Evolutionary conservation across 2,888 invertebrate genomes (phyloP).

Genomic region (Pilophorus perplexus): DNA sequence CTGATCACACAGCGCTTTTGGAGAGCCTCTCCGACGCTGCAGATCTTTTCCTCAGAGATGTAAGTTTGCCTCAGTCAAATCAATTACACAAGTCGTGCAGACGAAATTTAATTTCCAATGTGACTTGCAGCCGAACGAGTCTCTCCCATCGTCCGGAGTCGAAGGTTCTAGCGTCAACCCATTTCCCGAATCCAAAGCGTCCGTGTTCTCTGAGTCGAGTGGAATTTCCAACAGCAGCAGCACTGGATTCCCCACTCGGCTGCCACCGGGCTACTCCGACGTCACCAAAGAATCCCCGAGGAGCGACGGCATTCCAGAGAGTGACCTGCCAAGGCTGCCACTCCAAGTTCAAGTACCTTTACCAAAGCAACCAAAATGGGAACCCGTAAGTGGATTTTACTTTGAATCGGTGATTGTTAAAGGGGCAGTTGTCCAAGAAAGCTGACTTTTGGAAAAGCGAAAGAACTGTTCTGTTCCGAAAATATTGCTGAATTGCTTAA

Average conservation of each 20-base stretch:
- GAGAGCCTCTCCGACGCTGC: slow-evolving; percentile 77
- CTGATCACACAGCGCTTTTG: slow-evolving; percentile 66
- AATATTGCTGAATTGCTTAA: too few species aligned
- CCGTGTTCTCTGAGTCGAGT: slow-evolving; percentile 30
- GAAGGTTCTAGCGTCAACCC: slow-evolving; percentile 69
- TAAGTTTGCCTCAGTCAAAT: slow-evolving; percentile 41
- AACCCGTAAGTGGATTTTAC: slow-evolving; percentile 43
- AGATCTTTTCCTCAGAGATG: slow-evolving; percentile 67
- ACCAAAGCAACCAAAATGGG: slow-evolving; percentile 49
- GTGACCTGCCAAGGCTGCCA: slow-evolving; percentile 68
- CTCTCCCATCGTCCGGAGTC: slow-evolving; percentile 55
- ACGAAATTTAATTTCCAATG: background rate
- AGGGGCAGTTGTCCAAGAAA: too few species aligned
- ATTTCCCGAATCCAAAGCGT: slow-evolving; percentile 65
- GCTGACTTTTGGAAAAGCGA: too few species aligned
- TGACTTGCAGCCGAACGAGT: slow-evolving; percentile 46
- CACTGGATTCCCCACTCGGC: slow-evolving; percentile 40
- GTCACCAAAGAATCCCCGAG: slow-evolving; percentile 60
- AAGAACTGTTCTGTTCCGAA: too few species aligned
- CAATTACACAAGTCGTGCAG: background rate
- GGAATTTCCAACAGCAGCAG: slow-evolving; percentile 42
- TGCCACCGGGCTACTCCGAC: slow-evolving; percentile 59
- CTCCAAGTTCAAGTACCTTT: slow-evolving; percentile 68
- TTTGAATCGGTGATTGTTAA: too few species aligned
- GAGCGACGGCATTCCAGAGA: slow-evolving; percentile 58